Evolutionary conservation across 2,797 vertebrate species (phyloP).

Genomic region (Coranthus polyacanthus): DNA sequence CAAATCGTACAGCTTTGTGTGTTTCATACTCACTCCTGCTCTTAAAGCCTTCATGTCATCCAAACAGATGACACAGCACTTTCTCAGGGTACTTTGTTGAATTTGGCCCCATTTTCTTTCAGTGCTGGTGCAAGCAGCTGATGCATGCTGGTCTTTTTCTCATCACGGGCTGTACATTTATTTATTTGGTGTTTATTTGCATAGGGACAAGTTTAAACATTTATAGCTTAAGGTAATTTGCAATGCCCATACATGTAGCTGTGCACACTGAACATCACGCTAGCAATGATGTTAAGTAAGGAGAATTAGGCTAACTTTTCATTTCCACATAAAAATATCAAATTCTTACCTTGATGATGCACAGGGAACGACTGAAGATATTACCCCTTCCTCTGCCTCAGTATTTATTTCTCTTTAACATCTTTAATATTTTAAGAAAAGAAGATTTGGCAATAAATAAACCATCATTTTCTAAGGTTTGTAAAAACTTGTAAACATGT

Average conservation of each 20-base stretch:
- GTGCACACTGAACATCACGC: too few relatives aligned
- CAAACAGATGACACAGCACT: slow-evolving; percentile 30
- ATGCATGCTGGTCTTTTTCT: slow-evolving; percentile 21
- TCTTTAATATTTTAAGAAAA: slow-evolving; percentile 11
- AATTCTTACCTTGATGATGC: too few relatives aligned
- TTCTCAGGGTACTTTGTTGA: slow-evolving; percentile 31
- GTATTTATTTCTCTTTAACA: slow-evolving; percentile 27
- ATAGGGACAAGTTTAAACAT: too few relatives aligned
- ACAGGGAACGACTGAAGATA: slow-evolving; percentile 34
- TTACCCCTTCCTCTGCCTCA: slow-evolving; percentile 27
- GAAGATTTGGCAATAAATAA: too few relatives aligned
- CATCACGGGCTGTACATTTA: slow-evolving; percentile 3
- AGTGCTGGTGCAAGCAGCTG: slow-evolving; percentile 11
- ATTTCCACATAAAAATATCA: too few relatives aligned
- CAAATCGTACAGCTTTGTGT: slow-evolving; percentile 1
- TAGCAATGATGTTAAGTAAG: too few relatives aligned
- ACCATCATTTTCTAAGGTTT: neutral
- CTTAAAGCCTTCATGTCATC: slow-evolving; percentile 22
- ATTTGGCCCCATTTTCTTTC: slow-evolving; percentile 23
- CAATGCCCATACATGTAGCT: too few relatives aligned
- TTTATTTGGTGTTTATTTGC: too few relatives aligned
- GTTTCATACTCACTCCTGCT: slow-evolving; percentile 26
- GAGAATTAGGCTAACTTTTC: too few relatives aligned
- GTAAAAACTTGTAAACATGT: neutral
- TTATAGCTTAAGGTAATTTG: too few relatives aligned